These are phyloP conservation scores for Rhynchomys soricoides DNA, from an alignment of 2,113 vertebrate genomes.

Conservation along the genomic window DNA sequence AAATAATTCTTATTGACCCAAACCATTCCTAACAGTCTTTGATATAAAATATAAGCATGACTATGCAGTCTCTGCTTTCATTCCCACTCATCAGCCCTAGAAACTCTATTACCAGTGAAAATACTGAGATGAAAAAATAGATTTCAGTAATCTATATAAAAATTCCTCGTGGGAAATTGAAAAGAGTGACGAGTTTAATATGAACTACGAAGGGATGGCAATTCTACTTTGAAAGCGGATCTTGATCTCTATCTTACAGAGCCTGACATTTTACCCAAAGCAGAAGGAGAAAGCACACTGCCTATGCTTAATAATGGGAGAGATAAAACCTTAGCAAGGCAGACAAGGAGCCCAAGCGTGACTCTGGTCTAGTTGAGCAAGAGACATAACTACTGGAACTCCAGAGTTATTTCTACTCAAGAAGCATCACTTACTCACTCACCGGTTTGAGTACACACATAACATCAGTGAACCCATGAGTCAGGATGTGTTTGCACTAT, in stretches of 20 bases:
- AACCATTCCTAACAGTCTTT: not conserved
- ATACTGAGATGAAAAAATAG: conserved; percentile 61
- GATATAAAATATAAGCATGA: not conserved
- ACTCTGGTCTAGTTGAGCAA: conserved; percentile 62
- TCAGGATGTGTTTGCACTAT: not conserved
- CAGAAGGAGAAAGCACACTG: conserved; percentile 52
- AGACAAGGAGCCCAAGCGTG: conserved; percentile 50
- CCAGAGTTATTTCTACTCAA: conserved; percentile 9
- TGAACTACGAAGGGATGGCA: conserved; percentile 53
- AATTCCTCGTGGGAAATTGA: conserved; percentile 58
- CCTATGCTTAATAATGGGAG: conserved; percentile 38
- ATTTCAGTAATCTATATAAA: conserved; percentile 66
- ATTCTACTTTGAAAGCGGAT: conserved; percentile 57
- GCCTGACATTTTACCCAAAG: conserved; percentile 48
- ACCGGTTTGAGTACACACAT: conserved; percentile 4
- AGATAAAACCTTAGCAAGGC: conserved; percentile 42
- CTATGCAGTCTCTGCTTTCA: conserved; percentile 37
- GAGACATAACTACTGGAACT: not conserved
- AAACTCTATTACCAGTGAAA: conserved; percentile 56
- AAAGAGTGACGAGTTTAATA: conserved; percentile 60
- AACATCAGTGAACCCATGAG: conserved; percentile 10
- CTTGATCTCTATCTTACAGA: conserved; percentile 53
- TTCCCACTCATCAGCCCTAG: conserved; percentile 11
- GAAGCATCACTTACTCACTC: not conserved
- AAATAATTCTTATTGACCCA: not conserved